These are phyloP conservation scores for Scomberomorus guttatus DNA, from an alignment of 2,797 vertebrate species.

Conservation along the genomic window DNA sequence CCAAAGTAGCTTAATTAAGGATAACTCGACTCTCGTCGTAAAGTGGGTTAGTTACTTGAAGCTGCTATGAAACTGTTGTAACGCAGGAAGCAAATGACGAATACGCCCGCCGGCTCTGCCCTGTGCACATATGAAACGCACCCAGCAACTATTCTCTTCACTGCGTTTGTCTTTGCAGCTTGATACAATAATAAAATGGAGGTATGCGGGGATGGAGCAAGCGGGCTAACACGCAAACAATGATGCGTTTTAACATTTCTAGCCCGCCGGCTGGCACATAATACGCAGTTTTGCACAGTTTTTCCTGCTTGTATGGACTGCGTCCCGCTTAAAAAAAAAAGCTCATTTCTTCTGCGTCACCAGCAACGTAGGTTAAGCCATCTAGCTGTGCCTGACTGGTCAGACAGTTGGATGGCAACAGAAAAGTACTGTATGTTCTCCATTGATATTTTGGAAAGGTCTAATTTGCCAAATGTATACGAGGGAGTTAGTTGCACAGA, in stretches of 20 bases:
- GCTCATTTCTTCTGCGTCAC: slow-evolving; percentile 79
- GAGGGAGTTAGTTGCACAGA: background rate
- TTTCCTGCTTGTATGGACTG: slow-evolving; percentile 5
- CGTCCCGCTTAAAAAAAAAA: slow-evolving; percentile 38
- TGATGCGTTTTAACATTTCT: slow-evolving; percentile 2
- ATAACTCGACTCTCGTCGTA: no score
- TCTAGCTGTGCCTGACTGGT: slow-evolving; percentile 50
- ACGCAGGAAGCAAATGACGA: background rate
- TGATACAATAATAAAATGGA: slow-evolving; percentile 79
- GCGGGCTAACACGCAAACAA: slow-evolving; percentile 13
- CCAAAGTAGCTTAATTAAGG: no score
- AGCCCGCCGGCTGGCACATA: background rate
- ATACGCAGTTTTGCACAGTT: slow-evolving; percentile 6
- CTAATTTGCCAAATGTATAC: background rate
- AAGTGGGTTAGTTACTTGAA: background rate
- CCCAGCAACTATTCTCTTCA: slow-evolving; percentile 60
- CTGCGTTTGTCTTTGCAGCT: slow-evolving; percentile 79
- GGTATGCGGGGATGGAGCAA: slow-evolving; percentile 64
- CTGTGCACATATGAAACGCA: slow-evolving; percentile 50
- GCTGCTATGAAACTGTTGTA: background rate
- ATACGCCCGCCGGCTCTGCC: slow-evolving; percentile 9
- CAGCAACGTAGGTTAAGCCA: slow-evolving; percentile 51
- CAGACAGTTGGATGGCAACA: slow-evolving; percentile 50
- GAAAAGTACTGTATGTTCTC: slow-evolving; percentile 64
- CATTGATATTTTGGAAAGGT: background rate